Base-by-base conservation (phyloP, 2,113 vertebrate genomes). In the Athene noctua region DNA sequence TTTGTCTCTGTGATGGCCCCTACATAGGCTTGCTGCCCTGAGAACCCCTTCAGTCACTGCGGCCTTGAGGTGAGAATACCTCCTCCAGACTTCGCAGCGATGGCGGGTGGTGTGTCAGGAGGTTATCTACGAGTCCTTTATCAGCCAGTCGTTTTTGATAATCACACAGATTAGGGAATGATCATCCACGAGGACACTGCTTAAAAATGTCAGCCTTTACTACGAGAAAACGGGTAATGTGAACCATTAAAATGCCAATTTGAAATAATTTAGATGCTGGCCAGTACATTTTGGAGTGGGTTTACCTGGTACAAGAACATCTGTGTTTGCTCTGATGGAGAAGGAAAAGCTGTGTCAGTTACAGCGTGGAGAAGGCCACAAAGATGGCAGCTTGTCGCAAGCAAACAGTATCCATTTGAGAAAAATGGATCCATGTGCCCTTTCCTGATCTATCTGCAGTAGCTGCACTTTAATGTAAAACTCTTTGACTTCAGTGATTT, bases 211-310 rank as follows among this genome's bases (percentile, higher is more conserved):
- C 27, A 6, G 21, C 16, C 71, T 66, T 73, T 21, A 5, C 46
- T 78, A 3, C 51, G 36, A 68, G 44, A 54, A 81, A 51, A 5
- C n/a, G 26, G 32, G 2, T 15, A 23, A 34, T 4, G 2, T 2
- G 6, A 66, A 27, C 34, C 5, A 7, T 67, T 22, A 46, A 88
- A 92, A 63, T 15, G 13, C 30, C 27, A 16, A 19, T 88, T 29
- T 52, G 36, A n/a, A 80, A 9, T 59, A 52, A n/a, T 63, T 36
- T 7, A 9, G 22, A 2, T 18, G 9, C 25, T 4, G 14, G 20
- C 25, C 1, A 0, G 26, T 22, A 4, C 5, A 3, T 36, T 19
- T n/a, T n/a, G 62, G 29, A 46, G 47, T 0, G 0, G 11, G 2
- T 51, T 1, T 22, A 26, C 19, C 38, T 12, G 40, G 15, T 34